These are phyloP conservation scores for Chironomus tentans DNA, from an alignment of 2,888 invertebrate species.

Conservation along the genomic window DNA sequence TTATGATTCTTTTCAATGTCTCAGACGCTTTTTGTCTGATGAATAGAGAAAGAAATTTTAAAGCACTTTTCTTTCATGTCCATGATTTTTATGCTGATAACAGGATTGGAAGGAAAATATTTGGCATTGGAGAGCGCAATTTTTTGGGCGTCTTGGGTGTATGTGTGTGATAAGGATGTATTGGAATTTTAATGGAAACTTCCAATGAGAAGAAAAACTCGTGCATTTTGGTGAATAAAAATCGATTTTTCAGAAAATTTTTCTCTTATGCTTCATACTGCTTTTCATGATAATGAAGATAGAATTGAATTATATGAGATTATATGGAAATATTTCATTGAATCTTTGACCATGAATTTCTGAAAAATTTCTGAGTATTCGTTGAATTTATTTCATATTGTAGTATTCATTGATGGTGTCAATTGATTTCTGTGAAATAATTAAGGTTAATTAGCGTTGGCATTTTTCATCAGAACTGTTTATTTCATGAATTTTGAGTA, in stretches of 20 bases:
- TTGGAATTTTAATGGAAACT: neutral
- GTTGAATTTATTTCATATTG: too few relatives aligned
- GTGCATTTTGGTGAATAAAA: neutral
- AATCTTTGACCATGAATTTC: too few relatives aligned
- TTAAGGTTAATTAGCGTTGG: too few relatives aligned
- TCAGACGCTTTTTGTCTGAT: neutral
- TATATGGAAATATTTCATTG: neutral
- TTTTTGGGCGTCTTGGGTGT: neutral
- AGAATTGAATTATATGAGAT: neutral
- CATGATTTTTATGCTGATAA: neutral
- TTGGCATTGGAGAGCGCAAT: slow-evolving; percentile 2
- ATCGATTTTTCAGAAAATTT: slow-evolving; percentile 4
- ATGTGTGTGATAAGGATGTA: neutral
- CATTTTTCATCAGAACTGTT: too few relatives aligned
- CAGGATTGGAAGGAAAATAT: neutral
- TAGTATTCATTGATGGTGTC: too few relatives aligned
- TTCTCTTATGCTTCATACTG: neutral
- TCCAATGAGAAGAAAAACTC: slow-evolving; percentile 10
- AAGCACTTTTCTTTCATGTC: neutral
- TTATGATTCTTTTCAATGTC: neutral
- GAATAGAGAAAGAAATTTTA: neutral
- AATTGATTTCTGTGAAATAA: too few relatives aligned
- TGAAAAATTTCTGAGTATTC: too few relatives aligned
- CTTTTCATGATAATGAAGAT: neutral
- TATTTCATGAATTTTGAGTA: too few relatives aligned